A percentile compares a stretch with the other conserved stretches of the same genome.
Evolutionary conservation across 2,888 invertebrate species (phyloP).

Genomic region (Polydrusus tereticollis): DNA sequence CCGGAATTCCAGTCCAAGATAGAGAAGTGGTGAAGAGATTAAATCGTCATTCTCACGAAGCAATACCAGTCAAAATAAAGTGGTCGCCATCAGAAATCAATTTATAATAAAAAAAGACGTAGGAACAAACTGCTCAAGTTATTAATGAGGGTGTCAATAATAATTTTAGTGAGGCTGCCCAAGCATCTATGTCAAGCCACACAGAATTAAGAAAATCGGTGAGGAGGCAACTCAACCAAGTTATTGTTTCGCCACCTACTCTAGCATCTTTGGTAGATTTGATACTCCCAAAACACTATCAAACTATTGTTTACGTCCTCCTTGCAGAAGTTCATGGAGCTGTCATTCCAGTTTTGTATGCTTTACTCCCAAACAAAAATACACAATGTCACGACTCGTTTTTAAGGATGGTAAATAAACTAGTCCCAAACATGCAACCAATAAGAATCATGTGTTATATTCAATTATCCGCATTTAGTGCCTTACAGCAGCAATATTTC

Average conservation of each 20-base stretch:
- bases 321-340: neutral
- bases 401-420: neutral
- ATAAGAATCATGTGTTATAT: neutral
- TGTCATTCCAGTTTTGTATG: neutral
- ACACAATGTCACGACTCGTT: neutral
- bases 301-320: too few species aligned
- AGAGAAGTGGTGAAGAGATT: neutral
- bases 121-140: neutral
- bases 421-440: neutral
- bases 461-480: neutral
- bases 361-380: neutral
- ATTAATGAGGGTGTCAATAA: neutral
- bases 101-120: neutral
- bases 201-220: too few species aligned
- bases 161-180: neutral
- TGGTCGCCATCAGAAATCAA: neutral
- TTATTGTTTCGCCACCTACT: too few species aligned
- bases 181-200: neutral
- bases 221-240: too few species aligned
- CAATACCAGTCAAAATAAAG: neutral
- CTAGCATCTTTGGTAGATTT: too few species aligned
- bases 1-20: neutral
- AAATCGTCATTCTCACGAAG: neutral
- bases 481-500: too few species aligned
- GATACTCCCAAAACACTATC: too few species aligned